Conservation (phyloP, 2,797 vertebrate species). For the Knipowitschia caucasica region DNA sequence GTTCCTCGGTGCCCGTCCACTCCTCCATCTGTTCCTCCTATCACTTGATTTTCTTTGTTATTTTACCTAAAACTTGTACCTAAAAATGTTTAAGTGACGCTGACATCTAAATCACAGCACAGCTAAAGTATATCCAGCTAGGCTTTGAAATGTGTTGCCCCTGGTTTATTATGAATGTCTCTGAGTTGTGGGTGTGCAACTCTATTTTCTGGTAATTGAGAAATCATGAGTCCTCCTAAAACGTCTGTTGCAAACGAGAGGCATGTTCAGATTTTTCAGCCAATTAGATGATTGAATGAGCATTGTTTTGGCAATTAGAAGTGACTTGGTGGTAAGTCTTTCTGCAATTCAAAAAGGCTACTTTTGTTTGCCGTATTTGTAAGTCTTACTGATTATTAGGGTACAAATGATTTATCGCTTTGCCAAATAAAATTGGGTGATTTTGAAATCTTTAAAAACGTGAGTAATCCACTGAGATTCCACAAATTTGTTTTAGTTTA, state of each 20-base stretch:
- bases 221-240: constrained; percentile 34
- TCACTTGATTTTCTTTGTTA: constrained; percentile 7
- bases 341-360: constrained; percentile 2
- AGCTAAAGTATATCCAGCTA: constrained; percentile 3
- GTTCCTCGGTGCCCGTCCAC: constrained; percentile 23
- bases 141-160: constrained; percentile 10
- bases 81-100: constrained; percentile 35
- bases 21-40: constrained; percentile 29
- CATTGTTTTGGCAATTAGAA: constrained; percentile 53
- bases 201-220: constrained; percentile 34
- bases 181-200: constrained; percentile 30
- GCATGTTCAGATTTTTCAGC: constrained; percentile 57
- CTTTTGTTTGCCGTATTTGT: constrained; percentile 4
- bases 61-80: constrained; percentile 11
- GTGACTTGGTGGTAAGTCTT: constrained; percentile 42
- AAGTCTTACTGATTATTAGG: no score
- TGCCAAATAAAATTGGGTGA: no score
- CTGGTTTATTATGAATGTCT: constrained; percentile 17
- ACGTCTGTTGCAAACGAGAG: constrained; percentile 43
- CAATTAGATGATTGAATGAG: constrained; percentile 62
- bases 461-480: no score
- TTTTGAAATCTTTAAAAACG: no score
- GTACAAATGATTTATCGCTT: no score
- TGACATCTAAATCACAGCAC: constrained; percentile 17
- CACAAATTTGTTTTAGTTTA: no score